Evolutionary conservation across 2,113 vertebrate genomes (phyloP), one percentile per base, ranked within the genome.

Genomic region (Hippocampus zosterae): DNA sequence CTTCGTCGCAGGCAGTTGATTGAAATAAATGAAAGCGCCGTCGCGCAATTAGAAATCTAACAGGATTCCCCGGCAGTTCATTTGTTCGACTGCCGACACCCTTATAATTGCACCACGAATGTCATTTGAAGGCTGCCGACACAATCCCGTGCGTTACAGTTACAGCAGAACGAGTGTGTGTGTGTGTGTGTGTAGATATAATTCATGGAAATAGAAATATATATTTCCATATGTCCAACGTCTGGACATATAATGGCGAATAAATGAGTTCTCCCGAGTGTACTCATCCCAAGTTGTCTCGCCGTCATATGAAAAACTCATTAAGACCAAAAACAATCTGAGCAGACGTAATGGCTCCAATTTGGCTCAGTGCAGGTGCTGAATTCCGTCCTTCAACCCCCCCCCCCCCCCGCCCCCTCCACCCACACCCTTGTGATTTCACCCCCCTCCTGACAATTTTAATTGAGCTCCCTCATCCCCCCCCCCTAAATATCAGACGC

Each of bases 401-500:
- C 33, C 33, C 33, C 2, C 29, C 2, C 29, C 2, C 29, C 0
- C 33, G 5, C 2, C 29, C 2, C 29, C 2, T 3, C 0, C 29
- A 27, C 25, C 1, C 25, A 27, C 25, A 27, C 19, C 50, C 8
- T 52, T 52, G 50, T 52, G 19, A 21, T 21, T 21, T 52, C 8
- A 8, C 56, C 61, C 15, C 15, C 11, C 64, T n/a, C 25, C 78
- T 67, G 68, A 81, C 72, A 74, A 75, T 60, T 85, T 81, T 68
- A 80, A 77, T 63, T 76, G 68, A 55, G 19, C 71, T 84, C 68
- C 73, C 81, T 76, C 76, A 79, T 86, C 81, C 80, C 72, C 69
- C 33, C 33, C 29, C 53, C 59, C 64, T 46, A 80, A 85, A 79
- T 69, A 82, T 77, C 67, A 78, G 73, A 70, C 69, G 29, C 37